phyloP scores from a whole-genome alignment of 2,888 invertebrate genomes.

The Xestobium rufovillosum region DNA sequence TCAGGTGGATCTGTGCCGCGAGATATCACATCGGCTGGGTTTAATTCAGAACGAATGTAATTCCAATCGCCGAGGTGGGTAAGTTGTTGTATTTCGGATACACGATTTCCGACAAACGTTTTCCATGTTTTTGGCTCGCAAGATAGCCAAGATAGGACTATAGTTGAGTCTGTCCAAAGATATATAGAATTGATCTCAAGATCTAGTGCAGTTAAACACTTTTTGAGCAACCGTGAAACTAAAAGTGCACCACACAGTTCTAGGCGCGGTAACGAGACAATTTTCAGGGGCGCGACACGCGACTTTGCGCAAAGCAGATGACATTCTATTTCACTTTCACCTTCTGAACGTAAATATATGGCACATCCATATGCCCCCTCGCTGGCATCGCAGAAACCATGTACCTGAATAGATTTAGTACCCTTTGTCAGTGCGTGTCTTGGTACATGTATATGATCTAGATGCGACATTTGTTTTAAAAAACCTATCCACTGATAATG shows the following conservation, averaged over 20 bases:
- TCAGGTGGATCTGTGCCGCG: too few species aligned
- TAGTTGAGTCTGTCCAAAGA: too few species aligned
- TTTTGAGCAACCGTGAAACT: not conserved
- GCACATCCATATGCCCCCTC: constrained; percentile 8
- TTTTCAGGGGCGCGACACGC: constrained; percentile 11
- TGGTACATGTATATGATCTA: not conserved
- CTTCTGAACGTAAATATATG: constrained; percentile 8
- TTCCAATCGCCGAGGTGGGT: too few species aligned
- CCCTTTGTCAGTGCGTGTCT: constrained; percentile 5
- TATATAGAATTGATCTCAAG: too few species aligned
- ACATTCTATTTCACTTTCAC: constrained; percentile 4
- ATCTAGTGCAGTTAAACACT: too few species aligned
- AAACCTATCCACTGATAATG: constrained; percentile 7
- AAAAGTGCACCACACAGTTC: constrained; percentile 9
- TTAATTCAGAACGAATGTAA: too few species aligned
- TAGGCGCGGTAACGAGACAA: constrained; percentile 8
- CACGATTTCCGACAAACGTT: too few species aligned
- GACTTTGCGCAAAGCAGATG: constrained; percentile 2
- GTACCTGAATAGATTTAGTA: constrained; percentile 6
- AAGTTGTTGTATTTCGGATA: too few species aligned
- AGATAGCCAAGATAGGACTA: too few species aligned
- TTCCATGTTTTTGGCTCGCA: too few species aligned
- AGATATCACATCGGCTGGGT: too few species aligned
- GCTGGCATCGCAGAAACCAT: constrained; percentile 9
- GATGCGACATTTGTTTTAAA: not conserved